Base-by-base conservation (phyloP, 2,797 vertebrate genomes). In the Pagetopsis macropterus region DNA sequence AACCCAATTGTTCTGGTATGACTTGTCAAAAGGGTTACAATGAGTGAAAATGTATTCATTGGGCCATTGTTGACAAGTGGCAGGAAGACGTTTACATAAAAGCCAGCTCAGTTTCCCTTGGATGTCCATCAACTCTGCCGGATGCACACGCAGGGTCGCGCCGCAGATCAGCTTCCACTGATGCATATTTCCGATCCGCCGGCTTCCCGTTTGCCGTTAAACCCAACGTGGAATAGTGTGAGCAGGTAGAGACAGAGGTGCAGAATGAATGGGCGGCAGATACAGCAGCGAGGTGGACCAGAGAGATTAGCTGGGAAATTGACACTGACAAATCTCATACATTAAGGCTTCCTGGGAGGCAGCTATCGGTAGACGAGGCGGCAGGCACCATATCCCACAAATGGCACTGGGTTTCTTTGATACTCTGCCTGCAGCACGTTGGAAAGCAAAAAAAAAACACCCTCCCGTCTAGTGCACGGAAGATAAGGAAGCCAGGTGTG, bases 261-360 rank as follows among this genome's bases (percentile, higher is more conserved):
- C 62, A 71, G 87, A 93, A 91, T 90, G 85, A 94, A 94, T 82
- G 87, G 80, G 84, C 81, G 52, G 81, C 88, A 79, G 86, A 65
- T 87, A 88, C 88, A 81, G 77, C 65, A 65, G 90, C 89, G 92
- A 94, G 87, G 91, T 84, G 92, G 71, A 86, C 88, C 74, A 79
- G 88, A 94, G 93, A 96, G 91, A 96, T 95, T 94, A 96, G 85
- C 65, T 56, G 76, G 70, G 75, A 78, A 92, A 84, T 90, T 94
- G 93, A 95, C 92, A 95, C 93, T 95, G 94, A 96, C 84, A 95
- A 94, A 95, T 95, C 87, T 91, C 87, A 90, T 93, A 88, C 90
- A 94, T 95, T 94, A 95, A 88, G 72, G 78, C 92, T 94, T 94
- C 90, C 88, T 92, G 93, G 90, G 90, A 93, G 93, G 85, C 87